Evolutionary conservation across 2,888 invertebrate genomes (phyloP), one percentile per base, ranked within the genome.

Genomic region (Aspidiotus destructor): DNA sequence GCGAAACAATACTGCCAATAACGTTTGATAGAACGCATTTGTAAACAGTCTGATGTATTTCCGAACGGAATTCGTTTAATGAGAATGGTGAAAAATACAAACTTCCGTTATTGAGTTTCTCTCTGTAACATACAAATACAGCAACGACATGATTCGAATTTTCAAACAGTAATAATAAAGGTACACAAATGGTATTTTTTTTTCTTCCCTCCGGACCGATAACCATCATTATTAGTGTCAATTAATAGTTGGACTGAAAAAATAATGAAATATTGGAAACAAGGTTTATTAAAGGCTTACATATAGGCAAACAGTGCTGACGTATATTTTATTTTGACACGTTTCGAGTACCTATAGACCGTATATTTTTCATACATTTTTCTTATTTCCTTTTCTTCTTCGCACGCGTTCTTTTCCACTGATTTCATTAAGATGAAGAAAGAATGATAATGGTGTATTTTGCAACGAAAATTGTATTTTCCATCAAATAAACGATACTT

Each of bases 31-130:
- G 80, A 15, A 76, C 74, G 72, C 81, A 81, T 69, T 79, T 75
- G 75, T 80, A 80, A 16, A 75, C 76, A 62, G 77, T 75, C 17
- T 77, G 75, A 74, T 81, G 81, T 16, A 80, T 75, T 68, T 77
- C 76, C 9, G 78, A 75, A 61, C 76, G 73, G 72, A 77, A 79
- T 68, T 75, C 75, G 54, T 75, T 74, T 57, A 75, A 75, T 8
- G 77, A 75, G 73, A 81, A 81, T 13, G 80, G 78, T 60, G 76
- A 76, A 72, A 81, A 78, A 70, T 77, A 75, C 52, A 81, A 75
- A 55, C 78, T 79, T 71, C 80, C 79, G 73, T 81, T 74, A 54
- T 64, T 70, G 58, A 73, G 70, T 41, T 73, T 72, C 70, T 75
- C 74, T 70, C 75, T 75, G 73, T 10, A 73, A 73, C 69, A 70